These are phyloP conservation scores for Criorhina ranunculi DNA, from an alignment of 2,888 invertebrate genomes.

Conservation along the genomic window DNA sequence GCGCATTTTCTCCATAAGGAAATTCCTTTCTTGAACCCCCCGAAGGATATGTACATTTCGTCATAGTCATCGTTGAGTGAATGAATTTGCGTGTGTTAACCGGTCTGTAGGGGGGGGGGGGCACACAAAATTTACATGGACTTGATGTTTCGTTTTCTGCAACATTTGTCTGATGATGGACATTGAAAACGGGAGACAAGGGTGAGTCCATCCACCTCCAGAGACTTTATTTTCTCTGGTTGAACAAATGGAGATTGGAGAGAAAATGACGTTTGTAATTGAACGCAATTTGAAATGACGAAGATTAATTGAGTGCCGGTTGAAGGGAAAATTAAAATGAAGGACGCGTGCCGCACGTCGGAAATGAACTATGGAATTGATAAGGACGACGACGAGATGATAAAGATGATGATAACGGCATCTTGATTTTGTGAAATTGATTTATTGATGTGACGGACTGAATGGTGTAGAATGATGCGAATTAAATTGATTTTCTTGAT, in stretches of 20 bases:
- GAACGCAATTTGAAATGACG: constrained; percentile 74
- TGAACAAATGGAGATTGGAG: constrained; percentile 71
- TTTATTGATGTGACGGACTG: constrained; percentile 43
- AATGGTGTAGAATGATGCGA: neutral
- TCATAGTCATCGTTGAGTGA: constrained; percentile 57
- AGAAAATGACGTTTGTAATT: constrained; percentile 74
- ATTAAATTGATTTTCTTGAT: too few relatives aligned
- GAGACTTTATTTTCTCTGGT: neutral
- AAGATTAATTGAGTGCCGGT: constrained; percentile 61
- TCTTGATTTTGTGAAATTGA: constrained; percentile 53
- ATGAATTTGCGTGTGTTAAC: constrained; percentile 42
- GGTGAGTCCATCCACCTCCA: neutral
- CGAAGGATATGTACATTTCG: constrained; percentile 59
- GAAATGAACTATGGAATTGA: constrained; percentile 63
- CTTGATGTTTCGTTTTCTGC: constrained; percentile 67
- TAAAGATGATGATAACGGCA: constrained; percentile 22
- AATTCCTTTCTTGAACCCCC: constrained; percentile 32
- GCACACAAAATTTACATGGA: constrained; percentile 47
- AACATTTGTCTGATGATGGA: constrained; percentile 75
- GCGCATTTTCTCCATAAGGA: constrained; percentile 61
- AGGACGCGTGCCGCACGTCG: constrained; percentile 51
- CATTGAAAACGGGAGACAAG: constrained; percentile 16
- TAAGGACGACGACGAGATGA: constrained; percentile 39
- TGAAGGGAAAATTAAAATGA: constrained; percentile 29
- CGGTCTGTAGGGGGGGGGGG: neutral